Percentiles rank a stretch among this genome's conserved stretches.
These are phyloP conservation scores for Oscheius sp. DNA, from an alignment of 2,888 invertebrate species.

Conservation along the genomic window DNA sequence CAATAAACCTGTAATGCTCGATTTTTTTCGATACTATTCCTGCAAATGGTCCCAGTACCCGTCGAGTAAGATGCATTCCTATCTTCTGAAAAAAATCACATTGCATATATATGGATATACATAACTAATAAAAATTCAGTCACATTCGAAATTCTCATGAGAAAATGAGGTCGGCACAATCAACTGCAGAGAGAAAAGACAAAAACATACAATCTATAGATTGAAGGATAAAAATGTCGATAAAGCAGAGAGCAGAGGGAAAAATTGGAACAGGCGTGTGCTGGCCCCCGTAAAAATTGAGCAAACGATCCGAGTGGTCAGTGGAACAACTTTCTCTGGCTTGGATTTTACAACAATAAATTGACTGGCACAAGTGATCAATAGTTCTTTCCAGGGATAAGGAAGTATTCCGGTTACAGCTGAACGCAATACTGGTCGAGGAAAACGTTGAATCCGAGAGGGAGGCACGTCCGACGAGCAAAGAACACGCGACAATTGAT, in stretches of 20 bases:
- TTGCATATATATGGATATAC: no score
- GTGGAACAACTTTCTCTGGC: background rate
- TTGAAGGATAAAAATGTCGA: no score
- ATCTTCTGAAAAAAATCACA: background rate
- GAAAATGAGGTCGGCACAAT: no score
- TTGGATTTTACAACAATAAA: background rate
- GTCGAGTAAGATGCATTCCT: conserved; percentile 58
- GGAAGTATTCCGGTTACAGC: background rate
- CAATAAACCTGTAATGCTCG: conserved; percentile 62
- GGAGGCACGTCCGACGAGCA: conserved; percentile 6
- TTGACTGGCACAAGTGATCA: background rate
- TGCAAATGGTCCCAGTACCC: conserved; percentile 62
- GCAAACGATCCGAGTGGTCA: background rate
- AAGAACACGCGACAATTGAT: conserved; percentile 25
- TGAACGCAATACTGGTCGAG: background rate
- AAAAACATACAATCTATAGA: no score
- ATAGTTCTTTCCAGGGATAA: background rate
- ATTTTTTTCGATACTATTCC: conserved; percentile 62
- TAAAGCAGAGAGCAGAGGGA: no score
- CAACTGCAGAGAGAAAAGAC: no score
- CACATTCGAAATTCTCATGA: no score
- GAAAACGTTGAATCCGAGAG: background rate
- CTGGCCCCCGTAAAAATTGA: background rate
- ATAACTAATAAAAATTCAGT: no score
- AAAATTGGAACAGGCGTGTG: background rate